Base-by-base conservation (phyloP, 2,797 vertebrate genomes). In the Hoplostethus mediterraneus region DNA sequence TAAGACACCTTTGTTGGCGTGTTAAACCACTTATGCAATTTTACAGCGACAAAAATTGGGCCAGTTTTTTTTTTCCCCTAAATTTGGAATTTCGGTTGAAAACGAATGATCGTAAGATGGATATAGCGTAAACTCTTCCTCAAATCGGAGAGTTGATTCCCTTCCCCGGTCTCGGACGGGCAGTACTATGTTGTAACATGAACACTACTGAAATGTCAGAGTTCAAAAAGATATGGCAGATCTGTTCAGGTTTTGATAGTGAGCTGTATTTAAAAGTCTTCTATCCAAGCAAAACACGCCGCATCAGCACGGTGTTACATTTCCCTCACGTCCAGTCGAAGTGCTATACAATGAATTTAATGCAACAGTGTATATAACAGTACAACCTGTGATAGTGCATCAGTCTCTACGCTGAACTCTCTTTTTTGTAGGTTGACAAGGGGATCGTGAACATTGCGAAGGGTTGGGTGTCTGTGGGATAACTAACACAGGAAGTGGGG, bases 401-500 rank as follows among this genome's bases (percentile, higher is more conserved):
- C 30, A 40, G 38, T 51, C 33, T 33, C 66, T 63, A 45, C 2
- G 63, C 57, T 63, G 82, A 42, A 66, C 21, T 21, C 6, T n/a
- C 36, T n/a, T 31, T 53, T 66, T 49, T 33, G 47, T 73, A 16
- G 59, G 74, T 21, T 6, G 78, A 67, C 30, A 42, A 6, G 28
- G 17, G 16, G 2, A 55, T 80, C 17, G 7, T 69, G 81, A 52
- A 77, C 65, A 58, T 25, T 45, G 60, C 77, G 16, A 58, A 62
- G 62, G 62, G 73, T 47, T 61, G 71, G 75, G 62, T 70, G 80
- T 82, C 74, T 90, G 88, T 81, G 86, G 89, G 79, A 79, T 76
- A 86, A 85, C 87, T 86, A 86, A 86, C 82, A 90, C 84, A 91
- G 91, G 92, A 93, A 92, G 92, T 92, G 90, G 91, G 64, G 75